These are phyloP conservation scores for Teleogryllus occipitalis DNA, from an alignment of 1,140 invertebrate species.

Conservation along the genomic window DNA sequence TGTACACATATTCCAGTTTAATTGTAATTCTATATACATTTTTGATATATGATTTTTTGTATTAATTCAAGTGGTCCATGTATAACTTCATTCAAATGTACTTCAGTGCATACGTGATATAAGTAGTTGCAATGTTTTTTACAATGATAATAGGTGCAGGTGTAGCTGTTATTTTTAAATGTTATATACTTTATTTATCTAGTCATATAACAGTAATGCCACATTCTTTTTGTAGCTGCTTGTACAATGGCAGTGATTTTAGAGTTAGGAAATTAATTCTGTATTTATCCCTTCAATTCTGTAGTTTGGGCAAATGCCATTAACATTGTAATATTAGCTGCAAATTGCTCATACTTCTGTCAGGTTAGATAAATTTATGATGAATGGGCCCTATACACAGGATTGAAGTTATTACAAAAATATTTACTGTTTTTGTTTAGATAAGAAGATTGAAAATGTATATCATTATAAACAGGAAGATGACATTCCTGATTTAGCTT, in stretches of 20 bases:
- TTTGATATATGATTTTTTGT: neutral
- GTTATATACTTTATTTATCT: neutral
- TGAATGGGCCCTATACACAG: neutral
- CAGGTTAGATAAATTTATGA: neutral
- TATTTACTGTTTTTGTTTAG: neutral
- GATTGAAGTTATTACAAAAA: neutral
- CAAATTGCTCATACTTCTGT: neutral
- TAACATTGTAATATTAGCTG: neutral
- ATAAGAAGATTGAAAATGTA: neutral
- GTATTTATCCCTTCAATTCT: neutral
- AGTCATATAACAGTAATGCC: neutral
- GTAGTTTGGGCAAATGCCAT: neutral
- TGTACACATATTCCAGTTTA: neutral
- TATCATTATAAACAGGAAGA: neutral
- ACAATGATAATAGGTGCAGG: neutral
- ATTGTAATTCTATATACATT: constrained; percentile 6
- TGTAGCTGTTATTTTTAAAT: neutral
- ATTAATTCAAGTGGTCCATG: neutral
- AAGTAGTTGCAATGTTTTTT: no score
- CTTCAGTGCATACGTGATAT: neutral
- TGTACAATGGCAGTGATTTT: neutral
- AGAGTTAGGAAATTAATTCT: neutral
- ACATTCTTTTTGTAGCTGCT: neutral
- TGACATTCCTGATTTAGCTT: neutral
- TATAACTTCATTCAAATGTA: neutral